Base-by-base conservation (phyloP, 2,113 vertebrate genomes). In the Phalacrocorax aristotelis region DNA sequence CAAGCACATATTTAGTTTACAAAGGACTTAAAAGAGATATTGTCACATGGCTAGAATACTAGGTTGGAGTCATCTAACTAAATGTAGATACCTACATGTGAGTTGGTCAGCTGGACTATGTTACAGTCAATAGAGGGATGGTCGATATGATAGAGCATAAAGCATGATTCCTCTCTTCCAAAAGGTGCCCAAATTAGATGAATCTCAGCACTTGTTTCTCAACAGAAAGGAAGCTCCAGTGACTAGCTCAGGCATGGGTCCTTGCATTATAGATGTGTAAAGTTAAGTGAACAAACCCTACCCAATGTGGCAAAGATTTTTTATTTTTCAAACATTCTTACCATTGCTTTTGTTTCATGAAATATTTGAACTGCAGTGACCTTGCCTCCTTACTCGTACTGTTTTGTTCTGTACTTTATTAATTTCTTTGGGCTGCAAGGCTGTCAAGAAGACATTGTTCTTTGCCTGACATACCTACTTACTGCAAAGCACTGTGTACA, bases 401-500 rank as follows among this genome's bases (percentile, higher is more conserved):
- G 75, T 64, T 94, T 89, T 87, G 40, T 76, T 89, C 85, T 92
- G 51, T 68, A 84, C 52, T 57, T 92, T 95, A 82, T 61, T 95
- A 62, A 80, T 94, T 93, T 94, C 62, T 93, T 94, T 70, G 68
- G 89, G 66, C 87, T 94, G 91, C 82, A 95, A 95, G 51, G 75
- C 80, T 94, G 64, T 91, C 3, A 18, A 85, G 82, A 92, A 82
- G 83, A 96, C 85, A 57, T 83, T 86, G 94, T 83, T 89, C 88
- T 94, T 93, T 76, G 95, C 68, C 81, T 92, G 86, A 90, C 88
- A 93, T 66, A 90, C 83, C 87, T 88, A 93, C 90, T 87, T 95
- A 84, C 89, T 95, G 95, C 92, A 92, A 91, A 78, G 78, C 75
- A 66, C 88, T 94, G 88, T 95, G 83, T 95, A 96, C 94, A 97